A percentile compares a stretch with the other conserved stretches of the same genome.
Conservation (phyloP, 2,888 invertebrate genomes). For the Pseudanteris insignis region DNA sequence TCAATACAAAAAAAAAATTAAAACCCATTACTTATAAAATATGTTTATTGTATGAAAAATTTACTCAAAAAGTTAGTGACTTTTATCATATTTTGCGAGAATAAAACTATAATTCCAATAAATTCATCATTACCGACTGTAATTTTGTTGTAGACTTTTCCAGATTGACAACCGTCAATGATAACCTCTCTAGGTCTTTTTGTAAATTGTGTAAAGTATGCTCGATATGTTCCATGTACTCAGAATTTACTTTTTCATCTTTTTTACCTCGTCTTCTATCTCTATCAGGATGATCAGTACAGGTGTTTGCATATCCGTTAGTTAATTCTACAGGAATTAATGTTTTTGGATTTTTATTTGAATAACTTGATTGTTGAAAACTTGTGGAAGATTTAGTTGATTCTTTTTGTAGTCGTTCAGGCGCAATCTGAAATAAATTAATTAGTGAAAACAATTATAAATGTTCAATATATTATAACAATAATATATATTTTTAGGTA, state of each 20-base stretch:
- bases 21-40: too few relatives aligned
- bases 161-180: conserved; percentile 64
- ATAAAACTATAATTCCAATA: too few relatives aligned
- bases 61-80: conserved; percentile 1
- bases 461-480: too few relatives aligned
- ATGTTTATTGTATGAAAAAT: too few relatives aligned
- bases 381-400: conserved; percentile 49
- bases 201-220: conserved; percentile 68
- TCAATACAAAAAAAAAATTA: too few relatives aligned
- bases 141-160: conserved; percentile 62
- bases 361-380: conserved; percentile 43
- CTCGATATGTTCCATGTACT: conserved; percentile 68
- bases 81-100: not conserved
- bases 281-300: conserved; percentile 49
- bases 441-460: too few relatives aligned
- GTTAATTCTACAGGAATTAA: conserved; percentile 46
- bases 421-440: conserved; percentile 54
- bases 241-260: conserved; percentile 56
- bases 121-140: conserved; percentile 52
- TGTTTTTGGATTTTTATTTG: conserved; percentile 41
- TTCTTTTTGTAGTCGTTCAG: conserved; percentile 58
- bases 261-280: conserved; percentile 54
- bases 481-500: too few relatives aligned
- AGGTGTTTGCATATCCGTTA: conserved; percentile 53
- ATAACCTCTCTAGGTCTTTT: conserved; percentile 67